Evolutionary conservation across 2,113 vertebrate species (phyloP).

Genomic region (Furnarius figulus): DNA sequence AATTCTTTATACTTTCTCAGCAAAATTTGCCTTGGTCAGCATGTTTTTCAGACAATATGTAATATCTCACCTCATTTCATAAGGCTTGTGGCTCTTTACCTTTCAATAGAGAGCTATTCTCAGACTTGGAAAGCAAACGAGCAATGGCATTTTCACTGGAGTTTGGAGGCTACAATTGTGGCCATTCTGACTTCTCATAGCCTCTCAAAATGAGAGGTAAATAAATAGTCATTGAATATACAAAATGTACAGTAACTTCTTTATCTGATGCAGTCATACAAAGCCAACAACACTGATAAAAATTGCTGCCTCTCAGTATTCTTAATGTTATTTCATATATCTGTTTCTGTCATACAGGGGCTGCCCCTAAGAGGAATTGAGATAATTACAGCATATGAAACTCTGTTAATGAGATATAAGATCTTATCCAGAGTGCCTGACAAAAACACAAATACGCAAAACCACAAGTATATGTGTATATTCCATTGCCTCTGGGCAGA

Average conservation of each 20-base stretch:
- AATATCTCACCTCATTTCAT: not conserved
- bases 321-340: not conserved
- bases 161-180: not conserved
- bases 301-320: not conserved
- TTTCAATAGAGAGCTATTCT: not conserved
- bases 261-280: not conserved
- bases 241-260: not conserved
- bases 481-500: not conserved
- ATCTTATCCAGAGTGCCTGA: not conserved
- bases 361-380: not conserved
- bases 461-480: not conserved
- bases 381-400: not conserved
- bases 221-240: not conserved
- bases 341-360: not conserved
- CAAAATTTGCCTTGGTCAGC: not conserved
- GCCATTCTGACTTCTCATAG: not conserved
- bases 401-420: not conserved
- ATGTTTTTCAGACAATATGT: not conserved
- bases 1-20: not conserved
- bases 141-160: not conserved
- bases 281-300: not conserved
- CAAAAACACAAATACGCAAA: not conserved
- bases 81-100: not conserved
- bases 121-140: not conserved
- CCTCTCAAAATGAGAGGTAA: not conserved